Base-by-base conservation (phyloP, 2,888 invertebrate genomes). In the Alentia gelatinosa region DNA sequence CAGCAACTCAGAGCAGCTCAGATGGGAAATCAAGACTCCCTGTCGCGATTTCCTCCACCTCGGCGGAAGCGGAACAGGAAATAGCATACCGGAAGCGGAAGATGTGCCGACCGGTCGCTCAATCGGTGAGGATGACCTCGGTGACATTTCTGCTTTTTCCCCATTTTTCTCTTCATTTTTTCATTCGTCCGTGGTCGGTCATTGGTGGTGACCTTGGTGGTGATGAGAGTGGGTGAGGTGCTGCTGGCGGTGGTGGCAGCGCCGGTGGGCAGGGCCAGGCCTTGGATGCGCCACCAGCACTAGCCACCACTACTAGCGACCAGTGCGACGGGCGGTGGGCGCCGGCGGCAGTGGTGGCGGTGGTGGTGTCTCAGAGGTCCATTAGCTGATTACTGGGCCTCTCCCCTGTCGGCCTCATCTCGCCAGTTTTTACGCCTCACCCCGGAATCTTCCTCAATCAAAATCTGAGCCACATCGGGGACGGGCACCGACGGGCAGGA, bases 381-480 rank as follows among this genome's bases (percentile, higher is more conserved):
- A 79, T 79, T 79, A 79, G 79, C 35, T 79, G 79, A 79, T 79
- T 79, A 79, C 79, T 35, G 9, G 37, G 9, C 37, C 79, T 23
- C 79, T 4, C 79, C 39, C n/a, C 79, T 26, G 23, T 4, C 79
- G n/a, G 37, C 79, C 35, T 79, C 79, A 79, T 79, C 79, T 9
- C 79, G 26, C 39, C 79, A 15, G 23, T 79, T 79, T 26, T 37
- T 26, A 15, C 35, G 39, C 35, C 79, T 79, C 79, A n/a, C 15
- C 39, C 79, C 19, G 23, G 23, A 37, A 39, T 37, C 79, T 37
- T 19, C 39, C 79, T 79, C 79, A 35, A 79, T 79, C 79, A 79
- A 39, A 79, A 79, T 79, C 79, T 79, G 79, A 79, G 79, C 79
- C 79, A 35, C n/a, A 35, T 15, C 39, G 15, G 9, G 35, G 26